Base-by-base conservation (phyloP, 2,113 vertebrate species). In the Rhodinocichla rosea region DNA sequence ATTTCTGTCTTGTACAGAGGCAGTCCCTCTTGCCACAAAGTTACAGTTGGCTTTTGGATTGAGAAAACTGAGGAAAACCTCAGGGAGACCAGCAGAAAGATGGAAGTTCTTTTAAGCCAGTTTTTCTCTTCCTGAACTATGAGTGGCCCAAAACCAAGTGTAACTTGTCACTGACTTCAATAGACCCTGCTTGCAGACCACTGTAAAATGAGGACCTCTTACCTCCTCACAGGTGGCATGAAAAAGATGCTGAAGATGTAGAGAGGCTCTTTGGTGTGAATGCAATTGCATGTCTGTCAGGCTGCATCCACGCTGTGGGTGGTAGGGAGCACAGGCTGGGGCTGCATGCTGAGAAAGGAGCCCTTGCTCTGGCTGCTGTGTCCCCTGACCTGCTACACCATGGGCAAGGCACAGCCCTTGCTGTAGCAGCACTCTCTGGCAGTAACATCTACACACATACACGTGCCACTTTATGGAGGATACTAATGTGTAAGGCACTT, bases 221-320 rank as follows among this genome's bases (percentile, higher is more conserved):
- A 23, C 22, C 24, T 83, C 14, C 27, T 86, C n/a, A 10, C 12
- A 74, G 16, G 9, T 9, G 28, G 27, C 40, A 26, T 16, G 32
- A 50, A 90, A 75, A 2, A 4, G 47, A 9, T 2, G 1, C 6
- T 69, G n/a, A 40, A 44, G 59, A 14, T 3, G 2, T 10, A 16
- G 40, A 80, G n/a, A 73, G 12, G 26, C 14, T 75, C 16, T 22
- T 60, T 28, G 7, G 6, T 49, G 13, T 49, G 15, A 57, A 23
- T 45, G 23, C 55, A 69, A 10, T 15, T 44, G 11, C 13, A 13
- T 16, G 35, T 73, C 27, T 76, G 16, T 16, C 11, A 3, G 21
- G 13, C 32, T 7, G 4, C 2, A 0, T 7, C 11, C 21, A 0
- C 12, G 8, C 21, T 57, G 28, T 33, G 37, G 13, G 18, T 33